A percentile compares a stretch with the other conserved stretches of the same genome.
Evolutionary conservation across 2,888 invertebrate species (phyloP).

Genomic region (Strigamia crassipes): DNA sequence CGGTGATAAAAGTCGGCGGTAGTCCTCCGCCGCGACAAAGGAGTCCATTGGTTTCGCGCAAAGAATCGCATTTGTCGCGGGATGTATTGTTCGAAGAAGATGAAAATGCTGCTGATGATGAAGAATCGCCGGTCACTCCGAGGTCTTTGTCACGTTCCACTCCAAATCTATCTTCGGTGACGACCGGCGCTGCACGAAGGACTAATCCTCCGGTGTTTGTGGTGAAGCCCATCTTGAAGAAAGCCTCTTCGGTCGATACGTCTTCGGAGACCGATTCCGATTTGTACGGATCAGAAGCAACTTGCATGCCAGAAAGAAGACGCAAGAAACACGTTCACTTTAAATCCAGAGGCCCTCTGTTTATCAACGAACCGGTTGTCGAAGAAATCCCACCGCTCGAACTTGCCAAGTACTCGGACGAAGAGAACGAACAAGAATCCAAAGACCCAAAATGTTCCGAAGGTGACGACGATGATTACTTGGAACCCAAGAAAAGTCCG

Average conservation of each 20-base stretch:
- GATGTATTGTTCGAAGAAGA: conserved; percentile 41
- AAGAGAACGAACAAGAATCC: neutral
- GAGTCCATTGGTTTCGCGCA: neutral
- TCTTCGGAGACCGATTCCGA: conserved; percentile 55
- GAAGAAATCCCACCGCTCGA: neutral
- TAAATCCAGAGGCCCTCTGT: conserved; percentile 48
- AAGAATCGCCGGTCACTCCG: conserved; percentile 17
- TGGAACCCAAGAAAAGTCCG: neutral
- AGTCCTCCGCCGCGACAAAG: neutral
- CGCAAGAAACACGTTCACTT: conserved; percentile 58
- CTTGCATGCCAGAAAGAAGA: conserved; percentile 57
- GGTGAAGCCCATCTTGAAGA: conserved; percentile 66
- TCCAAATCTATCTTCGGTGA: conserved; percentile 25
- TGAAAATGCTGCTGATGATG: conserved; percentile 34
- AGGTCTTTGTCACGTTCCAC: conserved; percentile 20
- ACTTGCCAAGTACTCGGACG: neutral
- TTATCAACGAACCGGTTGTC: neutral
- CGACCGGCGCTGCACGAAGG: neutral
- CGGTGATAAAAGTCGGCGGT: neutral
- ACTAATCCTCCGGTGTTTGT: conserved; percentile 14
- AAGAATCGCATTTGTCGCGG: neutral
- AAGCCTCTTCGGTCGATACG: conserved; percentile 56
- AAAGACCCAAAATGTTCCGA: neutral
- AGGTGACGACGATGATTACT: neutral
- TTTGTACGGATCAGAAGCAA: conserved; percentile 66